These are phyloP conservation scores for Tylochromis polylepis DNA, from an alignment of 2,113 vertebrate species.

Conservation along the genomic window DNA sequence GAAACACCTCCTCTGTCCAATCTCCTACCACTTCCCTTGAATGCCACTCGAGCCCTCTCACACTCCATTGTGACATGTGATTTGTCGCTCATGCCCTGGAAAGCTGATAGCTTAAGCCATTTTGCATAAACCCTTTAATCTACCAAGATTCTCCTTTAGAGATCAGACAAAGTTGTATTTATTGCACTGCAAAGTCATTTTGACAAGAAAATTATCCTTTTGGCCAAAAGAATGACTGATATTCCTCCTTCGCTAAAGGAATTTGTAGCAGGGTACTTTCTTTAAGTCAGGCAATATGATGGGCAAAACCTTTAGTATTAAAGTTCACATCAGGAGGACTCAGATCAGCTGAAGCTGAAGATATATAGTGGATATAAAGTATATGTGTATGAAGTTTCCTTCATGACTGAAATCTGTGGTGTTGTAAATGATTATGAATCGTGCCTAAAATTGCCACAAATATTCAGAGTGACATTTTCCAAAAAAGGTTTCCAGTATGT, in stretches of 20 bases:
- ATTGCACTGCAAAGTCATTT: neutral
- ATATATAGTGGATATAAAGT: neutral
- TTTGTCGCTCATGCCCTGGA: neutral
- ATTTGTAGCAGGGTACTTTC: neutral
- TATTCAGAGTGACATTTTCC: neutral
- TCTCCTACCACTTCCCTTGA: neutral
- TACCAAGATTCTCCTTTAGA: neutral
- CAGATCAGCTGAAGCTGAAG: neutral
- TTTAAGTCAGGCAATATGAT: neutral
- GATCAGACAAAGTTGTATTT: neutral
- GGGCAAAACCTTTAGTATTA: neutral
- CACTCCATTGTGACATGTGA: neutral
- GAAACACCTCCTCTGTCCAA: neutral
- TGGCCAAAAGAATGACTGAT: neutral
- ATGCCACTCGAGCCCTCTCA: neutral
- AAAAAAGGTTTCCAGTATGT: neutral
- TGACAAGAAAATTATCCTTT: slow-evolving; percentile 23
- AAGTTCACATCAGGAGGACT: neutral
- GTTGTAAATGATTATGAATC: neutral
- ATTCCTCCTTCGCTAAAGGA: neutral
- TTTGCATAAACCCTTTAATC: slow-evolving; percentile 28
- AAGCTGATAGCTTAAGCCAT: neutral
- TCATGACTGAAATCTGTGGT: neutral
- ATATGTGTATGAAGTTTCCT: neutral
- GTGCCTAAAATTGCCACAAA: neutral